Evolutionary conservation across 2,113 vertebrate genomes (phyloP), one percentile per base, ranked within the genome.

Genomic region (Ceuthmochares aereus): DNA sequence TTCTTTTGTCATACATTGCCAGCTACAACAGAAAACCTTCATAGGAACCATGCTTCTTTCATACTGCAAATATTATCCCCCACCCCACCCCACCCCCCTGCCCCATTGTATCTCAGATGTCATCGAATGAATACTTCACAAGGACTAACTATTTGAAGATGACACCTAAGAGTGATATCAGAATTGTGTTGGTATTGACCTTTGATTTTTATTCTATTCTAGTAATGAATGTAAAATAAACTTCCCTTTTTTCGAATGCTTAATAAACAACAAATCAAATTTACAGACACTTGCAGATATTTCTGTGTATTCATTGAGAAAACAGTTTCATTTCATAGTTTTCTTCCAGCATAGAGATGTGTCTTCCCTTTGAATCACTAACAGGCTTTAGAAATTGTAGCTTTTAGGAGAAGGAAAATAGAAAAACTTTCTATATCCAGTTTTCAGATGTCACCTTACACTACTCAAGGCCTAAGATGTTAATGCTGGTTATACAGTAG

Each of bases 401-500:
- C 5, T 60, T 72, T 10, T 47, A 45, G 19, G 18, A 80, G 32
- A 47, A 84, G 55, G 29, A 54, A 93, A 91, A 86, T 6, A 26
- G 2, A 12, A 54, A 81, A 56, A 7, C 3, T 76, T 22, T 43
- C 30, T 21, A 5, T 51, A 69, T 58, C 6, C 7, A 34, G 9
- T 63, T 93, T 85, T 93, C 26, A 77, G 2, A 18, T 84, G 47
- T 63, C 49, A 85, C 14, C 29, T 86, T 79, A 78, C 18, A 32
- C 26, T 81, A 17, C 23, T 82, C 2, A 4, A 82, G 55, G 88
- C 21, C 26, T 68, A n/a, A 81, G 89, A n/a, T 54, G 6, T 45
- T 84, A 25, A 19, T 58, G 29, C 81, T 88, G 54, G 17, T 93
- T 92, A 69, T 73, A 78, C 51, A 84, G 86, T 93, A 93, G 76